A percentile compares a stretch with the other conserved stretches of the same genome.
These are phyloP conservation scores for Zaprionus ghesquierei DNA, from an alignment of 1,140 invertebrate species.

Conservation along the genomic window DNA sequence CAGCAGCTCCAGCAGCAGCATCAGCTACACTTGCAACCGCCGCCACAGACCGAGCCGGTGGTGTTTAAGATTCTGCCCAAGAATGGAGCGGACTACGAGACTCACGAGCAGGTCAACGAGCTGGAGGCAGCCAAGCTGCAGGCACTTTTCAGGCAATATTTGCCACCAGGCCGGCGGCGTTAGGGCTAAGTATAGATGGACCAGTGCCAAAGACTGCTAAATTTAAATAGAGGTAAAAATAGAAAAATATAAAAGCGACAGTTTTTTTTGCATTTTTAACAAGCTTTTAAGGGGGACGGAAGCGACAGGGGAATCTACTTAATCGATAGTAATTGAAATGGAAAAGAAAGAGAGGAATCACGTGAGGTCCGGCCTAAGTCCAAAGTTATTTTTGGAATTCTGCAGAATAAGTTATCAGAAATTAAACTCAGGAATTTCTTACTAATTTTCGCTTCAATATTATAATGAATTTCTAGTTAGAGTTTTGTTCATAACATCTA, in stretches of 20 bases:
- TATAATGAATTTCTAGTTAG: neutral
- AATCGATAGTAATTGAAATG: no score
- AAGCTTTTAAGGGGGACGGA: neutral
- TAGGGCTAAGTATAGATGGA: constrained; percentile 26
- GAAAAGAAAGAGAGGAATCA: no score
- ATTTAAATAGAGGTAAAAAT: constrained; percentile 40
- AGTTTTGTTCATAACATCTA: neutral
- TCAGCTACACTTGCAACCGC: no score
- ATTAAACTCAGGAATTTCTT: no score
- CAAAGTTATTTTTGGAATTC: no score
- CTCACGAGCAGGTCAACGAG: constrained; percentile 54
- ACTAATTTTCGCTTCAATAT: neutral
- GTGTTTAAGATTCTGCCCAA: constrained; percentile 62
- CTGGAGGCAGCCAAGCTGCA: constrained; percentile 59
- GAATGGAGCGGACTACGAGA: constrained; percentile 45
- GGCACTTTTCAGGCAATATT: constrained; percentile 58
- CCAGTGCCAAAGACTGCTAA: constrained; percentile 65
- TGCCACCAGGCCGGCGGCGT: constrained; percentile 44
- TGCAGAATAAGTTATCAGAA: no score
- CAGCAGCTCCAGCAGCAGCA: neutral
- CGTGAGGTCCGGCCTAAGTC: no score
- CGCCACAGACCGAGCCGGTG: constrained; percentile 20
- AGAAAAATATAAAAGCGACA: constrained; percentile 24
- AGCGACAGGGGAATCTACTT: no score
- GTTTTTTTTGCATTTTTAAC: neutral